These are phyloP conservation scores for Prenolepis imparis DNA, from an alignment of 2,888 invertebrate species.

Conservation along the genomic window DNA sequence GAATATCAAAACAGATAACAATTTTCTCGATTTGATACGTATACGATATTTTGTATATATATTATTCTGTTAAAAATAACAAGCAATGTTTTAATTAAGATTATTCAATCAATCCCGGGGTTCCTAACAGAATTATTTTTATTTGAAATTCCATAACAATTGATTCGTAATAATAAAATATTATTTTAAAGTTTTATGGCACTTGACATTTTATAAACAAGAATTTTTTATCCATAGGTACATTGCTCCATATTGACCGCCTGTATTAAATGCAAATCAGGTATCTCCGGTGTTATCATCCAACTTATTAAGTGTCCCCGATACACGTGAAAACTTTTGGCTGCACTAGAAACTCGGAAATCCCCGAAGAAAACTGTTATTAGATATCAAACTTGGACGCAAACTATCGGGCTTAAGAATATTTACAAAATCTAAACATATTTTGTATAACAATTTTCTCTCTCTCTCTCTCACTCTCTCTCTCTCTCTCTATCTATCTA, in stretches of 20 bases:
- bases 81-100: neutral
- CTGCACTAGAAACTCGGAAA: constrained; percentile 35
- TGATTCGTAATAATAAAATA: constrained; percentile 21
- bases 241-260: constrained; percentile 1
- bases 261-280: constrained; percentile 48
- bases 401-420: constrained; percentile 22
- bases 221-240: constrained; percentile 16
- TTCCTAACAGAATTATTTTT: constrained; percentile 4
- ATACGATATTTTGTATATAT: neutral
- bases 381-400: constrained; percentile 58
- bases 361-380: constrained; percentile 60
- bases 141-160: neutral
- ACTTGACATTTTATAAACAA: constrained; percentile 27
- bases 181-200: constrained; percentile 4
- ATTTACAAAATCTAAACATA: constrained; percentile 42
- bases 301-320: constrained; percentile 63
- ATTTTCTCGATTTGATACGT: neutral
- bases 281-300: constrained; percentile 38
- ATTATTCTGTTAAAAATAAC: constrained; percentile 16
- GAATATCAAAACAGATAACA: constrained; percentile 10
- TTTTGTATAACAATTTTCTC: neutral
- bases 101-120: constrained; percentile 6
- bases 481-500: neutral
- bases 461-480: neutral
- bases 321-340: constrained; percentile 61